Percentiles rank a stretch among this genome's conserved stretches.
phyloP scores from a whole-genome alignment of 2,888 invertebrate genomes.

The Encarsia formosa region DNA sequence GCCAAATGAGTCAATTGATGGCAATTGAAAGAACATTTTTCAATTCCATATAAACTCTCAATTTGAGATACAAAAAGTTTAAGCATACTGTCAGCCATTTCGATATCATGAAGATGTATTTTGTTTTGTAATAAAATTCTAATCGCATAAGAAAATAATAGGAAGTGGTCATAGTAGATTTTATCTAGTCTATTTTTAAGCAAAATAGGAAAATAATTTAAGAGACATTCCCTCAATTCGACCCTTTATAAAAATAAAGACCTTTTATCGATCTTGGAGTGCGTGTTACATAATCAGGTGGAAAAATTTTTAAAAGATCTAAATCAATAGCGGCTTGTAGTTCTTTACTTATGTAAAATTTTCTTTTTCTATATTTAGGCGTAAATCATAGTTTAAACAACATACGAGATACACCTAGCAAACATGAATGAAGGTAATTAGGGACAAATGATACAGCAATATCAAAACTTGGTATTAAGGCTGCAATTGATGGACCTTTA shows the following conservation, averaged over 20 bases:
- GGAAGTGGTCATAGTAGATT: conserved; percentile 2
- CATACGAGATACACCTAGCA: conserved; percentile 5
- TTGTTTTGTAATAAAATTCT: conserved; percentile 4
- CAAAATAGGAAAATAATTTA: conserved; percentile 3
- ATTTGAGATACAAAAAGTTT: conserved; percentile 10
- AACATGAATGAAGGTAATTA: conserved; percentile 5
- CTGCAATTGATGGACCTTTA: conserved; percentile 4
- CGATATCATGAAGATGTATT: conserved; percentile 4
- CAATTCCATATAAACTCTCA: conserved; percentile 4
- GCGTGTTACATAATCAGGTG: conserved; percentile 9
- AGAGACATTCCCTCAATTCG: neutral
- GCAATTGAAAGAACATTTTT: conserved; percentile 20
- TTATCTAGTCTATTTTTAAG: neutral
- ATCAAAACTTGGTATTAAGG: conserved; percentile 4
- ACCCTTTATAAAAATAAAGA: neutral
- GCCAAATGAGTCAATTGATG: conserved; percentile 13
- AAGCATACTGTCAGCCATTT: conserved; percentile 2
- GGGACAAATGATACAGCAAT: conserved; percentile 9
- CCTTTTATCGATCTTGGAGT: conserved; percentile 2
- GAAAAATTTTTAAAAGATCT: neutral
- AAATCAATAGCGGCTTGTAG: neutral
- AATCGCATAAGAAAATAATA: neutral
- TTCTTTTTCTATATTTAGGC: neutral
- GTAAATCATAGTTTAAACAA: neutral
- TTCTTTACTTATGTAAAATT: neutral